These are phyloP conservation scores for Thamnophis elegans DNA, from an alignment of 2,797 vertebrate species.

Conservation along the genomic window DNA sequence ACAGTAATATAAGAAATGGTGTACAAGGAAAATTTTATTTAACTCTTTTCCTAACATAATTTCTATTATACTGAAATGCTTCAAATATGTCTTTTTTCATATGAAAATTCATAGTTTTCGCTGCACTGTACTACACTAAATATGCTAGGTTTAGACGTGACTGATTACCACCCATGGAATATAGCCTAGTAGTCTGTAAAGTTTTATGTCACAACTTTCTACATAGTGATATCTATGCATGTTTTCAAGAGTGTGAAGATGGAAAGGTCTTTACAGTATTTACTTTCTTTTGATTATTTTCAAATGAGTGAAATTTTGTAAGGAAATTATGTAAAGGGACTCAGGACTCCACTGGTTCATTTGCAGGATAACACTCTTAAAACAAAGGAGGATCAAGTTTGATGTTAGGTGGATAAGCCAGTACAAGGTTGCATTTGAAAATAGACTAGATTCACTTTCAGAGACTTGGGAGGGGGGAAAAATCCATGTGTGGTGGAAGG, in stretches of 20 bases:
- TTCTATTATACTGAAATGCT: background rate
- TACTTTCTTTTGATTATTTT: no score
- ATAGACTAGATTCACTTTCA: no score
- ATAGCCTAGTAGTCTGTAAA: conserved; percentile 54
- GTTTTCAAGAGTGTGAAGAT: conserved; percentile 42
- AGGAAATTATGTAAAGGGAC: no score
- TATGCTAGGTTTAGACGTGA: background rate
- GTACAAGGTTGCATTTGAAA: no score
- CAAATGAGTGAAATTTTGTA: no score
- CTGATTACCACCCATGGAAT: conserved; percentile 50
- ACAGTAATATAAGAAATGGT: background rate
- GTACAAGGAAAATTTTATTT: background rate
- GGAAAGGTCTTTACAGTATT: background rate
- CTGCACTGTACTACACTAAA: background rate
- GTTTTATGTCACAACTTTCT: conserved; percentile 55
- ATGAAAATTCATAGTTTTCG: background rate
- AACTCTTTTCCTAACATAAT: background rate
- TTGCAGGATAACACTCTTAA: no score
- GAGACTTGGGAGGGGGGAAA: no score
- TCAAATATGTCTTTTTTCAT: background rate
- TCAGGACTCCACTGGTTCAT: no score
- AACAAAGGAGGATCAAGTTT: no score
- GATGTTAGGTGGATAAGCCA: no score
- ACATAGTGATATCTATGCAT: conserved; percentile 55
- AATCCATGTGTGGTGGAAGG: no score